Evolutionary conservation across 2,113 vertebrate genomes (phyloP), one percentile per base, ranked within the genome.

Genomic region (Chloebia gouldiae): DNA sequence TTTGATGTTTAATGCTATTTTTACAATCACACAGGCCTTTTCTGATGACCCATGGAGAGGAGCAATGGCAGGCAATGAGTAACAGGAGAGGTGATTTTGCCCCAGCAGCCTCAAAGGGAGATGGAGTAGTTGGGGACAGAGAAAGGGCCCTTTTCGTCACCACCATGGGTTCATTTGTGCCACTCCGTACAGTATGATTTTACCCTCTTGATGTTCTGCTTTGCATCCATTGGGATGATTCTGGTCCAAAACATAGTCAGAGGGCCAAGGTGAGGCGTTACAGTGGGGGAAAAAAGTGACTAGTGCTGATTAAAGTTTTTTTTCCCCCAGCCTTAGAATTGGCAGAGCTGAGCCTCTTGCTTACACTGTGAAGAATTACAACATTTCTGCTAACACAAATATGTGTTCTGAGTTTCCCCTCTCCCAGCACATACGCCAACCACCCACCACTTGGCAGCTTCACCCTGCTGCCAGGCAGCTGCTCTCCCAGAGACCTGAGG

Each of bases 361-460:
- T 97, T 97, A 94, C 64, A 53, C 86, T 91, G 89, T 59, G 79
- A 96, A 93, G 84, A 77, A 79, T 93, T 86, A 64, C 35, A 96
- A 37, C 78, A 24, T 80, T 90, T 82, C 85, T 59, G 60, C 86
- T 77, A 93, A 88, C 94, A 96, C 91, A 96, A 95, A 96, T 96
- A 93, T 1, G 72, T 2, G 2, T 73, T 95, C 73, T 75, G 94
- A 91, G 54, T 65, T 92, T 92, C 84, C 89, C 91, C 50, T 89
- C 93, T 97, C 81, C 81, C 92, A 82, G 95, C 92, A 89, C 91
- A 66, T 75, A 94, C 13, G 7, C 86, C 85, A 91, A 2, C 84
- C 95, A 77, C 97, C 96, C 93, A 96, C 93, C 75, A 73, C 88
- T 87, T 97, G 97, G 96, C 96, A 96, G 88, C 86, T 88, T 96